Evolutionary conservation across 2,888 invertebrate genomes (phyloP).

Genomic region (Limnephilus lunatus): DNA sequence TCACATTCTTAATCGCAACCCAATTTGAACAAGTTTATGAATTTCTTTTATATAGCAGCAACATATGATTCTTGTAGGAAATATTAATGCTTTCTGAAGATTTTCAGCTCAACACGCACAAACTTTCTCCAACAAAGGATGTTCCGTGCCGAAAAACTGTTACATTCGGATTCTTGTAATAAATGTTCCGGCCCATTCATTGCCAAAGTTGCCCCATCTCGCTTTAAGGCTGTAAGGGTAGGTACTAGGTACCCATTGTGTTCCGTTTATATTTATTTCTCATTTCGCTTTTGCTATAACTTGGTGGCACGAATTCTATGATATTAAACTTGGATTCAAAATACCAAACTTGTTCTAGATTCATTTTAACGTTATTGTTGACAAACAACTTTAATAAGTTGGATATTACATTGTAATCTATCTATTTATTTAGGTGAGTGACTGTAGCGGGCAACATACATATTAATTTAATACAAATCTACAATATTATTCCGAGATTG

Average conservation of each 20-base stretch:
- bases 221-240: not conserved
- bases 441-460: too few relatives aligned
- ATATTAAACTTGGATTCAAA: not conserved
- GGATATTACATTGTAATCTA: too few relatives aligned
- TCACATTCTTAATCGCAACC: conserved; percentile 22
- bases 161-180: conserved; percentile 25
- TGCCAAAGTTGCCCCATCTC: conserved; percentile 25
- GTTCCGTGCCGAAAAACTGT: conserved; percentile 43
- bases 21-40: conserved; percentile 25
- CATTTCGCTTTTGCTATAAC: not conserved
- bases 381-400: too few relatives aligned
- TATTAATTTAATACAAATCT: too few relatives aligned
- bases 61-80: conserved; percentile 21
- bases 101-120: conserved; percentile 37
- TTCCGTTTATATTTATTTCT: conserved; percentile 3
- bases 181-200: conserved; percentile 34
- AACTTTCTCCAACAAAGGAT: conserved; percentile 25
- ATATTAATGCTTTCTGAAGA: conserved; percentile 17
- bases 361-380: not conserved
- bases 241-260: conserved; percentile 30
- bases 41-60: not conserved
- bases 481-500: too few relatives aligned
- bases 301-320: not conserved
- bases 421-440: too few relatives aligned
- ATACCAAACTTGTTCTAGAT: not conserved